Evolutionary conservation across 2,888 invertebrate species (phyloP), one percentile per base, ranked within the genome.

Genomic region (Watsonalla cultraria): DNA sequence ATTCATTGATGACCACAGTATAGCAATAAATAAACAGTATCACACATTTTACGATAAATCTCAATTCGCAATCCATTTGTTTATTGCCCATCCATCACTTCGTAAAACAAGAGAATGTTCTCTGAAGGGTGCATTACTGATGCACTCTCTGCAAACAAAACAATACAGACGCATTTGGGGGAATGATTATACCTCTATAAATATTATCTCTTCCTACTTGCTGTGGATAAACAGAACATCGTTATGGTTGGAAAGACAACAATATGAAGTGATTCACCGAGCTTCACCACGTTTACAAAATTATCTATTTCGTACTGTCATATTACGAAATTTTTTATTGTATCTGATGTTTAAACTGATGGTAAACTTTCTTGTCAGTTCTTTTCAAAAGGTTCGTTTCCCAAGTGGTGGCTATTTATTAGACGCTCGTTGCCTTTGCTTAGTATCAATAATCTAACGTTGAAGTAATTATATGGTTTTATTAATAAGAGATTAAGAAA

Each of bases 41-140:
- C 46, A 49, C 65, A 71, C 64, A 56, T 58, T 54, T 51, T 48
- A 56, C 56, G 68, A 80, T 86, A 80, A 82, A 84, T 86, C 80
- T 80, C 77, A 80, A 81, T 84, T 78, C 72, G 55, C 68, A 72
- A 70, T 73, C 80, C 78, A 78, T 82, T 77, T 74, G 64, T 67
- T 70, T 76, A 80, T 78, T 74, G 65, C 69, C 64, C 75, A 83
- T 84, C 74, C 70, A 81, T 82, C 80, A 80, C 73, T 65, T 68
- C 62, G 70, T 64, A 65, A 66, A 76, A 72, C 76, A 77, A 68
- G 74, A 72, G 73, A 74, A 68, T 68, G 69, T 73, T 68, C 70
- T 70, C 57, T 55, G 54, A 60, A 66, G 88, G 88, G 89, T 88
- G 86, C 85, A 88, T 88, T 70, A 60, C 66, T 84, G 78, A 87